Base-by-base conservation (phyloP, 1,140 invertebrate species). In the Scaptomyza pallida region DNA sequence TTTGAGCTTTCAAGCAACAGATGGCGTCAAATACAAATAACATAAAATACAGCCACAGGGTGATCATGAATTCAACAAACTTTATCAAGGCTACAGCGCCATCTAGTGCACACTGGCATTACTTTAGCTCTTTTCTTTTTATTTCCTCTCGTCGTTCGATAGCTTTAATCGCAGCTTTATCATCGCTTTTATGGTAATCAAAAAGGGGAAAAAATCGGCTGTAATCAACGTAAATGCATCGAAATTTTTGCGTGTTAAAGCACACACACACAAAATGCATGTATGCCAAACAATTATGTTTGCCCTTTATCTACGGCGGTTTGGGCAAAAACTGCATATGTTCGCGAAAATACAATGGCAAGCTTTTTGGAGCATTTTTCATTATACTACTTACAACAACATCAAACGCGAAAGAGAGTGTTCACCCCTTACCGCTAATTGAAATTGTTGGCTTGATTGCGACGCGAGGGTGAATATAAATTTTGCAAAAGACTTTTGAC, bases 271-370 rank as follows among this genome's bases (percentile, higher is more conserved):
- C n/a, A n/a, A n/a, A 30, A 8, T n/a, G 17, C 8, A 12, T 12
- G 13, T n/a, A 5, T 23, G 21, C 26, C 54, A 40, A 30, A 43
- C 45, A 51, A 59, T 23, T 12, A 40, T 71, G 52, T 33, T 45
- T 63, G 68, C 52, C 40, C 21, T 51, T 61, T 54, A 65, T 63
- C 50, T 45, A 30, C 26, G 26, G 26, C 26, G 56, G 17, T 33
- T 61, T n/a, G n/a, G 45, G 43, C 70, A 16, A 63, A 81, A 74
- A 67, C 52, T 82, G 78, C 78, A 63, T 57, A 56, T 69, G 71
- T 51, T 33, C 64, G 72, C 73, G 50, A 80, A 75, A 57, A 33
- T 35, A n/a, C n/a, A 2, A 26, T 43, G 44, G 12, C 17, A n/a
- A 50, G 57, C 17, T 56, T 62, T 60, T 40, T 37, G 67, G 19